Percentiles rank a stretch among this genome's conserved stretches.
phyloP scores from a whole-genome alignment of 2,797 vertebrate species.

The Mustela erminea region DNA sequence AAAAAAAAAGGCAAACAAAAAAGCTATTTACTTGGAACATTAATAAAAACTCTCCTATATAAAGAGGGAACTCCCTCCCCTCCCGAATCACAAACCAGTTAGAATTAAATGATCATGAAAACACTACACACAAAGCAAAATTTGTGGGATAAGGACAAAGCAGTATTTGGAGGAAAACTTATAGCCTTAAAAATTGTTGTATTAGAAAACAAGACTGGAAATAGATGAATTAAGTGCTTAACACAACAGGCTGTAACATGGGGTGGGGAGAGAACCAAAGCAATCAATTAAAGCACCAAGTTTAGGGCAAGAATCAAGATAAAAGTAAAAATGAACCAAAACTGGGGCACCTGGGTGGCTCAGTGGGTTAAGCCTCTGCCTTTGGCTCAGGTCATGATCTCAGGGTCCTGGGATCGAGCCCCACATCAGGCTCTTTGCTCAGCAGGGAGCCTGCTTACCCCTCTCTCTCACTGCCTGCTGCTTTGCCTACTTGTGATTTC shows the following conservation, averaged over 20 bases:
- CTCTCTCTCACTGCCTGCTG: no score
- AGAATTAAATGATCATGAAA: neutral
- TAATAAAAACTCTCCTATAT: neutral
- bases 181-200: neutral
- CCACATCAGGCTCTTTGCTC: no score
- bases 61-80: neutral
- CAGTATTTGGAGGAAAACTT: neutral
- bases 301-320: neutral
- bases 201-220: neutral
- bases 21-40: neutral
- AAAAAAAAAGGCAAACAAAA: neutral
- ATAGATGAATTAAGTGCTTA: neutral
- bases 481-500: no score
- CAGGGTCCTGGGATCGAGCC: no score
- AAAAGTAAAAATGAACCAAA: constrained; percentile 51
- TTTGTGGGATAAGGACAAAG: neutral
- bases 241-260: neutral
- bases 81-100: neutral
- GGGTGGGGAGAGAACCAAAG: neutral
- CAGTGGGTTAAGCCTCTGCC: no score
- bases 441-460: no score
- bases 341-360: neutral
- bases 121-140: neutral
- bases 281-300: neutral
- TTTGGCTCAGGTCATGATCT: no score